Evolutionary conservation across 1,140 invertebrate genomes (phyloP).

Genomic region (Lepidotrigona ventralis): DNA sequence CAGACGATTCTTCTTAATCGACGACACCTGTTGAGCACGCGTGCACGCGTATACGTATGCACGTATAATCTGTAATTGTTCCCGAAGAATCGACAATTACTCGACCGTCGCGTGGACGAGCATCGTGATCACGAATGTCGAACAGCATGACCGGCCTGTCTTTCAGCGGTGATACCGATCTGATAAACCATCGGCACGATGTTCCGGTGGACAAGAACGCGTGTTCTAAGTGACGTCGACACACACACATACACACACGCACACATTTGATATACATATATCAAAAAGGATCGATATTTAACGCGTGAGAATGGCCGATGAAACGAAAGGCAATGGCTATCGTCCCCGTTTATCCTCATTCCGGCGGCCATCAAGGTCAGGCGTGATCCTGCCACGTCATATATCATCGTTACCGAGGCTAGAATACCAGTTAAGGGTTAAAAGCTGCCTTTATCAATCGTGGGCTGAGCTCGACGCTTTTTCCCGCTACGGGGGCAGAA

Average conservation of each 20-base stretch:
- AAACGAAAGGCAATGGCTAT: constrained; percentile 30
- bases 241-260: too few relatives aligned
- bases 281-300: constrained; percentile 47
- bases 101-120: neutral
- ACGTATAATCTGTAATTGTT: constrained; percentile 17
- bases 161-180: constrained; percentile 15
- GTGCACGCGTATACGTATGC: constrained; percentile 10
- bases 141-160: neutral
- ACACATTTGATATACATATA: too few relatives aligned
- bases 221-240: neutral
- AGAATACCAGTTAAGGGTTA: constrained; percentile 65
- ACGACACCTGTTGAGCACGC: constrained; percentile 59
- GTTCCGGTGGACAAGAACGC: neutral
- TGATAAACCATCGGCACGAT: constrained; percentile 10
- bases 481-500: constrained; percentile 37
- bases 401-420: constrained; percentile 61
- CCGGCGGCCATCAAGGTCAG: constrained; percentile 60
- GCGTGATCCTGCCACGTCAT: constrained; percentile 62
- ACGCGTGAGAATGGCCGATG: constrained; percentile 42
- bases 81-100: constrained; percentile 49
- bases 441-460: constrained; percentile 65
- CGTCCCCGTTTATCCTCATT: constrained; percentile 62
- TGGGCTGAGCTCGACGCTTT: constrained; percentile 51
- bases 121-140: too few relatives aligned
- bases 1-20: constrained; percentile 48